Conservation (phyloP, 2,113 vertebrate genomes). For the Panthera tigris region DNA sequence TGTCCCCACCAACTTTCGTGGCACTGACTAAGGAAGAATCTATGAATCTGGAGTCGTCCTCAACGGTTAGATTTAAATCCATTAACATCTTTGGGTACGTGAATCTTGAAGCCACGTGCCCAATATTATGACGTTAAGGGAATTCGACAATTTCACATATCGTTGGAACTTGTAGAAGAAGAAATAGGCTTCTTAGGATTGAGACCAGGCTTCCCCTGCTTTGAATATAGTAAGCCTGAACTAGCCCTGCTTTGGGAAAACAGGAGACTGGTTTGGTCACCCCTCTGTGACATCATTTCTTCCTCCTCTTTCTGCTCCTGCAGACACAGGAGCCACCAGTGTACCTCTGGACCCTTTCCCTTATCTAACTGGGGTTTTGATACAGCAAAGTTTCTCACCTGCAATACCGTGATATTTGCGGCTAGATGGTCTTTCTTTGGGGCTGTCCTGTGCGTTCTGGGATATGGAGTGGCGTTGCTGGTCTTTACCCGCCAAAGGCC, state of each 20-base stretch:
- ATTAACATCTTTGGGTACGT: not conserved
- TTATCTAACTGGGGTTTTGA: not conserved
- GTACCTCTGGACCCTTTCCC: not conserved
- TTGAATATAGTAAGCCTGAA: not conserved
- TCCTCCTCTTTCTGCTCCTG: not conserved
- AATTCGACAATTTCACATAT: not conserved
- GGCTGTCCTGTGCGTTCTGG: not conserved
- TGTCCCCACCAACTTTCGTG: not conserved
- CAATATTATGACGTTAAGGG: not conserved
- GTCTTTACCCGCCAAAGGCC: not conserved
- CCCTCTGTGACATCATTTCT: not conserved
- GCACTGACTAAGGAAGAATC: not conserved
- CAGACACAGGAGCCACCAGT: not conserved
- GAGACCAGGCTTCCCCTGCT: not conserved
- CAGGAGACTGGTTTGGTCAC: not conserved
- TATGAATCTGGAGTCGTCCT: not conserved
- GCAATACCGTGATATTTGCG: not conserved
- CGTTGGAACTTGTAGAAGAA: not conserved
- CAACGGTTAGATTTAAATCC: not conserved
- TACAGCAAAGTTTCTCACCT: not conserved
- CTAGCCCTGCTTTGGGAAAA: not conserved
- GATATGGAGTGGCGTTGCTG: not conserved
- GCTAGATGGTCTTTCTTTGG: not conserved
- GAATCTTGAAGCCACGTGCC: not conserved
- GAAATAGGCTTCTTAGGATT: not conserved